Conservation (phyloP, 2,888 invertebrate species). For the Selenia dentaria region DNA sequence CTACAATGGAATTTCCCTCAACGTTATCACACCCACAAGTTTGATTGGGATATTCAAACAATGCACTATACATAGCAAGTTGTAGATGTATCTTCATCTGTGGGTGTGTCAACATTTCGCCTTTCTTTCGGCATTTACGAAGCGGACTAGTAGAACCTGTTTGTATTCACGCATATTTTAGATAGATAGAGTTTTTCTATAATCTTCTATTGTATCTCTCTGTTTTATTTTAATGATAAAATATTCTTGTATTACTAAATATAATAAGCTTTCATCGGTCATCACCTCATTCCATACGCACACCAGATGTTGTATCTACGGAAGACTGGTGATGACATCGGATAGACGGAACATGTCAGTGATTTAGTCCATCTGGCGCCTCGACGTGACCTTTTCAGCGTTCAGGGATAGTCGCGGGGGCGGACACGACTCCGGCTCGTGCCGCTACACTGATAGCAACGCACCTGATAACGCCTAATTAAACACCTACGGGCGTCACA, state of each 20-base stretch:
- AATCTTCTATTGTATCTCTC: too few species aligned
- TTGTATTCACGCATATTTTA: too few species aligned
- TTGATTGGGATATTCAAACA: slow-evolving; percentile 16
- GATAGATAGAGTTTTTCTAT: too few species aligned
- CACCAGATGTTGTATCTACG: slow-evolving; percentile 1
- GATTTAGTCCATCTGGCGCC: slow-evolving; percentile 2
- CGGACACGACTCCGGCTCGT: slow-evolving; percentile 29
- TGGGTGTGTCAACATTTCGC: slow-evolving; percentile 19
- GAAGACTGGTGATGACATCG: slow-evolving; percentile 3
- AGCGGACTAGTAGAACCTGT: slow-evolving; percentile 20
- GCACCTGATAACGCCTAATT: slow-evolving; percentile 36
- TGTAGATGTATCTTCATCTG: slow-evolving; percentile 5
- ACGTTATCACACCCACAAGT: slow-evolving; percentile 11
- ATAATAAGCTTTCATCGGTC: background rate
- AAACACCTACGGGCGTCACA: slow-evolving; percentile 28
- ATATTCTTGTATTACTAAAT: too few species aligned
- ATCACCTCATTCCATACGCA: slow-evolving; percentile 4
- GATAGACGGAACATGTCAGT: too few species aligned
- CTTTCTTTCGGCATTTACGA: slow-evolving; percentile 22
- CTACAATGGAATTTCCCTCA: slow-evolving; percentile 11
- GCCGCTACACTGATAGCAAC: slow-evolving; percentile 32
- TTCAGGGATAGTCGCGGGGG: slow-evolving; percentile 4
- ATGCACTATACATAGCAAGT: too few species aligned
- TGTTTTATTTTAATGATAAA: too few species aligned
- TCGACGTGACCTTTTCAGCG: slow-evolving; percentile 10